These are phyloP conservation scores for Lycaena phlaeas DNA, from an alignment of 2,888 invertebrate species.

Conservation along the genomic window DNA sequence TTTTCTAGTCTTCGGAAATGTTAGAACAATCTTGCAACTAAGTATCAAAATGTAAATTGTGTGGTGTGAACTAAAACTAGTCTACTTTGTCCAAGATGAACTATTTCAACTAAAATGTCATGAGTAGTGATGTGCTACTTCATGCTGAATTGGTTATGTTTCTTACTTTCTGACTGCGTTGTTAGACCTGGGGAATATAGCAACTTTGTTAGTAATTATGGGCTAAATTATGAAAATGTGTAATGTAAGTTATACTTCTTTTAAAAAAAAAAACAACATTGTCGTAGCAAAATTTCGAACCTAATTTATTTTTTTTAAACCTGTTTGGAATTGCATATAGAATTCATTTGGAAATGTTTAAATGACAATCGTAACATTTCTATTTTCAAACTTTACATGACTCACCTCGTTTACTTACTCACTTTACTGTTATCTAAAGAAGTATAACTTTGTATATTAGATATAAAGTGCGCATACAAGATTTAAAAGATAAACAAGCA, in stretches of 20 bases:
- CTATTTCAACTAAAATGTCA: constrained; percentile 9
- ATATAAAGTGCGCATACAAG: neutral
- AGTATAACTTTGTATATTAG: neutral
- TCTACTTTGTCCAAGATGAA: neutral
- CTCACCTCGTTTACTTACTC: too few species aligned
- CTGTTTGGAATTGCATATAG: too few species aligned
- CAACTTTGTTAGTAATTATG: constrained; percentile 43
- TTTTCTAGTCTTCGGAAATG: neutral
- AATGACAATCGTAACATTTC: too few species aligned
- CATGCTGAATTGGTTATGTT: constrained; percentile 48
- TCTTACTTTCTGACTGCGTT: constrained; percentile 68
- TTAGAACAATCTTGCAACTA: neutral
- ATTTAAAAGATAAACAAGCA: neutral
- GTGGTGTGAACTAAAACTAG: neutral
- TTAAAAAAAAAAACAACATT: neutral
- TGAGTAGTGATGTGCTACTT: constrained; percentile 24
- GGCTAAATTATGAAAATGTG: neutral
- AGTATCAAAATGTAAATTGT: neutral
- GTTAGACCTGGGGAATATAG: constrained; percentile 70
- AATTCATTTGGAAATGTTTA: too few species aligned
- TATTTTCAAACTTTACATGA: too few species aligned
- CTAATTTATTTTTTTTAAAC: too few species aligned
- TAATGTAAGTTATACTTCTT: neutral
- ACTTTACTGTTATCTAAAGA: neutral
- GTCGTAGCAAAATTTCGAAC: too few species aligned